Conservation (phyloP, 1,140 invertebrate genomes). For the Ceratitis capitata region DNA sequence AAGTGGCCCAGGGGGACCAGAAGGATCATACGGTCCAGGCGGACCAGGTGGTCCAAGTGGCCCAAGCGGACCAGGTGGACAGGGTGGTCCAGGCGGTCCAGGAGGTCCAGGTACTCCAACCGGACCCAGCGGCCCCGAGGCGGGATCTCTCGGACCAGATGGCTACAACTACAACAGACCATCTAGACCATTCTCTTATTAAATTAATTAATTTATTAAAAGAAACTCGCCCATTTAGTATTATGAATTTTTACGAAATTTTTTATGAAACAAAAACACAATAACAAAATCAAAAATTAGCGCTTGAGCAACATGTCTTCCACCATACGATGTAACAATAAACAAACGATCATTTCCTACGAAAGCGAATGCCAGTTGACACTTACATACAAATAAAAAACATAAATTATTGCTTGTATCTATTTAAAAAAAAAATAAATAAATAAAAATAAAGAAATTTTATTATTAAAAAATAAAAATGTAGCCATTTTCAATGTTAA, state of each 20-base stretch:
- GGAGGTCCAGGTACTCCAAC: conserved; percentile 24
- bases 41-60: conserved; percentile 35
- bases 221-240: conserved; percentile 13
- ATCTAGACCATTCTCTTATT: conserved; percentile 51
- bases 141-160: conserved; percentile 52
- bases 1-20: not conserved
- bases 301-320: not conserved
- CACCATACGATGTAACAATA: not conserved
- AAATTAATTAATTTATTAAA: conserved; percentile 24
- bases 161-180: conserved; percentile 55
- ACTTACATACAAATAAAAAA: conserved; percentile 25
- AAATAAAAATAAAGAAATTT: conserved; percentile 1
- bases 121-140: conserved; percentile 40
- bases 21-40: conserved; percentile 8
- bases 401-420: conserved; percentile 1
- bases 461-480: conserved; percentile 6
- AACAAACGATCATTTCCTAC: not conserved
- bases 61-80: conserved; percentile 6
- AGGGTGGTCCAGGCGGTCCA: not conserved
- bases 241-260: not conserved
- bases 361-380: conserved; percentile 26
- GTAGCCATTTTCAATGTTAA: not conserved
- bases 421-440: conserved; percentile 12
- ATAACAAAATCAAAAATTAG: not conserved
- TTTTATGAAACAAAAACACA: not conserved